Evolutionary conservation across 2,888 invertebrate species (phyloP).

Genomic region (Piscicola geometra): DNA sequence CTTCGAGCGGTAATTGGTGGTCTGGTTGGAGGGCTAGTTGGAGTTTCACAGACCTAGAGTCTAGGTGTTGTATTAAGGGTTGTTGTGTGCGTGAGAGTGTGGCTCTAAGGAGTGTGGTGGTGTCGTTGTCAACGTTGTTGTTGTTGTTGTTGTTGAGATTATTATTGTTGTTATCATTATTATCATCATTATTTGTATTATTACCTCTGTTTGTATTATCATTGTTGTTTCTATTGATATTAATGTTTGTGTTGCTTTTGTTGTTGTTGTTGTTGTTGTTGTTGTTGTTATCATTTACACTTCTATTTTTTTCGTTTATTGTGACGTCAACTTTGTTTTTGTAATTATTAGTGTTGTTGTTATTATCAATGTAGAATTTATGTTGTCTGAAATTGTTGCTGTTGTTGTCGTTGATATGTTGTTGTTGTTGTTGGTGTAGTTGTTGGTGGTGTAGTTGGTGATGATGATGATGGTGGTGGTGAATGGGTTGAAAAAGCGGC

Average conservation of each 20-base stretch:
- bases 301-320: neutral
- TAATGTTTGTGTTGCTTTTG: neutral
- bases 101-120: no score
- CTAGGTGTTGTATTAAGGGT: no score
- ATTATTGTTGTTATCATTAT: conserved; percentile 2
- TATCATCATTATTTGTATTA: conserved; percentile 4
- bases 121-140: no score
- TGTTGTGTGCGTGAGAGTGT: no score
- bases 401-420: no score
- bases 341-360: neutral
- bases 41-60: no score
- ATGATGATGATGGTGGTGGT: neutral
- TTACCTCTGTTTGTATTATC: neutral
- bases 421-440: neutral
- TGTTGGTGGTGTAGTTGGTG: neutral
- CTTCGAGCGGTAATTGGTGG: no score
- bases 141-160: no score
- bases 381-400: no score
- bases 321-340: neutral
- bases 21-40: no score
- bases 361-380: neutral
- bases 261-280: neutral
- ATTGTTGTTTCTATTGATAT: neutral
- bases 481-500: neutral
- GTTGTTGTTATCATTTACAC: neutral